Evolutionary conservation across 2,797 vertebrate genomes (phyloP).

Genomic region (Hafferia zeledoni): DNA sequence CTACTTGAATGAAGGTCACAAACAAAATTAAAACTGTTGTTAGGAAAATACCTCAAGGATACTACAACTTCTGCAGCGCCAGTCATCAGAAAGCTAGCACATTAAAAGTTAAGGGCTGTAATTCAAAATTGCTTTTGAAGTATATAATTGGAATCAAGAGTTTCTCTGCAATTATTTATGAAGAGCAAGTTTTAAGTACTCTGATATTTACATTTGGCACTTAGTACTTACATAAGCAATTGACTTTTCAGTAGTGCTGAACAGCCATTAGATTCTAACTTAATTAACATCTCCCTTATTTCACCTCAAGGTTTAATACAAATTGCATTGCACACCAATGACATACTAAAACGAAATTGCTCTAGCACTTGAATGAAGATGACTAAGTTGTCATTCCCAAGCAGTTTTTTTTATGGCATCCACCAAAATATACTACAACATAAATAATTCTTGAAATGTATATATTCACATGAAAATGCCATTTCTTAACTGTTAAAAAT

Average conservation of each 20-base stretch:
- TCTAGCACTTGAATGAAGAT: background rate
- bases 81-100: background rate
- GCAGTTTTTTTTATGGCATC: background rate
- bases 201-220: slow-evolving; percentile 59
- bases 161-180: slow-evolving; percentile 47
- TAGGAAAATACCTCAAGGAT: slow-evolving; percentile 33
- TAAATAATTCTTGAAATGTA: background rate
- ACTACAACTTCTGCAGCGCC: background rate
- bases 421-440: background rate
- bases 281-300: slow-evolving; percentile 53
- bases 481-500: background rate
- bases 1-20: background rate
- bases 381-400: background rate
- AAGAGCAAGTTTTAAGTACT: slow-evolving; percentile 59
- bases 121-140: slow-evolving; percentile 55
- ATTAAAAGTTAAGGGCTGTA: slow-evolving; percentile 26
- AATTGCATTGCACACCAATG: slow-evolving; percentile 3
- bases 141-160: slow-evolving; percentile 51
- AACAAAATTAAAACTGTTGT: background rate
- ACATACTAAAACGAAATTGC: background rate
- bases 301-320: slow-evolving; percentile 53
- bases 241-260: slow-evolving; percentile 56
- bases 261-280: slow-evolving; percentile 55
- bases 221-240: slow-evolving; percentile 57
- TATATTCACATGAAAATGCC: background rate